phyloP scores from a whole-genome alignment of 92 coral and sea anemone species.

The Pocillopora grandis region DNA sequence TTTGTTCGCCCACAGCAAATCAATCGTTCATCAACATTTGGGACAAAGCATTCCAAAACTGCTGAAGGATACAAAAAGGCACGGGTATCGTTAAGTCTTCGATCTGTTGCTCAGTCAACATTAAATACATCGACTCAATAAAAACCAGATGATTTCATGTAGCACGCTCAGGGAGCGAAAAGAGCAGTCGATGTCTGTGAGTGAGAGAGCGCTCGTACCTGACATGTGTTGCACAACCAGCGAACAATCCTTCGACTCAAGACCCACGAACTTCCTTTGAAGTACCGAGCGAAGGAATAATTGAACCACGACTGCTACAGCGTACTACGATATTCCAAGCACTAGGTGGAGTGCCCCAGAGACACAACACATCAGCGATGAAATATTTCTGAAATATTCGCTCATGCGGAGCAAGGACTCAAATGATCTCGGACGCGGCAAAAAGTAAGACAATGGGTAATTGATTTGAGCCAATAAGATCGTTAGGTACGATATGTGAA shows the following conservation, averaged over 20 bases:
- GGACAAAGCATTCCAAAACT: slow-evolving; percentile 28
- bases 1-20: neutral
- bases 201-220: slow-evolving; percentile 29
- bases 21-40: slow-evolving; percentile 23
- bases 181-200: slow-evolving; percentile 29
- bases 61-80: slow-evolving; percentile 13
- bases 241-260: neutral
- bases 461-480: slow-evolving; percentile 59
- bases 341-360: slow-evolving; percentile 53
- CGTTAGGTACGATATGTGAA: slow-evolving; percentile 32
- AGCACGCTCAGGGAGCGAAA: neutral
- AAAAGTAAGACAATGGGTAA: slow-evolving; percentile 32
- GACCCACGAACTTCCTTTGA: neutral
- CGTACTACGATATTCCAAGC: slow-evolving; percentile 32
- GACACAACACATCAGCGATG: slow-evolving; percentile 53
- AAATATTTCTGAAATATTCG: slow-evolving; percentile 69
- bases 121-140: slow-evolving; percentile 3
- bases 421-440: slow-evolving; percentile 58
- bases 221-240: slow-evolving; percentile 38
- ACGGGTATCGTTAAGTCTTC: slow-evolving; percentile 10
- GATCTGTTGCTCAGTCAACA: slow-evolving; percentile 15
- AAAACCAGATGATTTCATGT: slow-evolving; percentile 27
- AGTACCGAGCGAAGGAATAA: slow-evolving; percentile 9
- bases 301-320: neutral
- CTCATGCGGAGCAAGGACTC: slow-evolving; percentile 56